Percentiles rank a stretch among this genome's conserved stretches.
Conservation (phyloP, 2,888 invertebrate genomes). For the Steromphala cineraria region DNA sequence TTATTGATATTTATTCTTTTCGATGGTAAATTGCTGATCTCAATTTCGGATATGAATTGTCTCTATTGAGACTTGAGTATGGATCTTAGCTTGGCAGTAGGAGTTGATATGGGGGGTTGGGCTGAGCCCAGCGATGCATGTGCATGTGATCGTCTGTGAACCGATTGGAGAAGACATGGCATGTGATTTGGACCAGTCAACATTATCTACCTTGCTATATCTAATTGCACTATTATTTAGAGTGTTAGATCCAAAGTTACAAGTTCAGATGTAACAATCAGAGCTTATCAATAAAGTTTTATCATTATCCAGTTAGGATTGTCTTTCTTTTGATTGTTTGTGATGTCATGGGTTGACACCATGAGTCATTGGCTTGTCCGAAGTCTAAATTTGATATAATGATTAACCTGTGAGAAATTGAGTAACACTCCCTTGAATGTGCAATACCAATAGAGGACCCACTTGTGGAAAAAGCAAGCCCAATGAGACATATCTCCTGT, state of each 20-base stretch:
- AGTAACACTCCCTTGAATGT: too few relatives aligned
- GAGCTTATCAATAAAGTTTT: slow-evolving; percentile 16
- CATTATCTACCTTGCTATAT: slow-evolving; percentile 14
- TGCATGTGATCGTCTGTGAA: not conserved
- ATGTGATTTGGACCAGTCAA: slow-evolving; percentile 16
- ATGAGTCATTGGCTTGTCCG: too few relatives aligned
- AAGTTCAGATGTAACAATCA: slow-evolving; percentile 19
- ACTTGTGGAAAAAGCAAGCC: too few relatives aligned
- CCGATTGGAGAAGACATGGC: not conserved
- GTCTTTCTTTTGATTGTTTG: not conserved
- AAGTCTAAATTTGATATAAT: too few relatives aligned
- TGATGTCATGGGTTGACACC: too few relatives aligned
- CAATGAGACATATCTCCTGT: too few relatives aligned
- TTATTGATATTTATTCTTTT: too few relatives aligned
- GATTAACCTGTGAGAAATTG: too few relatives aligned
- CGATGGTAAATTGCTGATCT: not conserved
- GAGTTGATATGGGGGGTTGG: not conserved
- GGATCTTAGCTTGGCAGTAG: not conserved
- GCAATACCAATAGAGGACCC: too few relatives aligned
- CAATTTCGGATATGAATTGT: slow-evolving; percentile 6
- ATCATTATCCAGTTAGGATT: not conserved
- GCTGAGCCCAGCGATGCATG: not conserved
- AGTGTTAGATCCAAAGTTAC: slow-evolving; percentile 21
- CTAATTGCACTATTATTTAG: not conserved
- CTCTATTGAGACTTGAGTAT: slow-evolving; percentile 15